phyloP scores from a whole-genome alignment of 2,113 vertebrate species.

The Tricholaema leucomelas region DNA sequence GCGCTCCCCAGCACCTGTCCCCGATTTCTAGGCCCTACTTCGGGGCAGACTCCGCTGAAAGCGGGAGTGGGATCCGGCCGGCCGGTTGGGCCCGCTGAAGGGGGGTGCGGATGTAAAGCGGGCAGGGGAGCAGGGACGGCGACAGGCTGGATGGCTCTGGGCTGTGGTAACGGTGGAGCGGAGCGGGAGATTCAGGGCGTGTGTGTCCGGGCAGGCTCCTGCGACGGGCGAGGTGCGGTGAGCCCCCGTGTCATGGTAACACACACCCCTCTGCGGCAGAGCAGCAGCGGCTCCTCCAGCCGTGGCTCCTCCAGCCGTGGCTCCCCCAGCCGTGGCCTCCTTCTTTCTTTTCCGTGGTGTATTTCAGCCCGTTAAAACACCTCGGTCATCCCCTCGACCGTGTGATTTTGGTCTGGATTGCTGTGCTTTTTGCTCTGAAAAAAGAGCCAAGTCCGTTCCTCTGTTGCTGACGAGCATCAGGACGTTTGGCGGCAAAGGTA shows the following conservation, averaged over 20 bases:
- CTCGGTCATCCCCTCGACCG: rapidly evolving
- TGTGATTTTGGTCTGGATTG: rapidly evolving
- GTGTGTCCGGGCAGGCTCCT: background rate
- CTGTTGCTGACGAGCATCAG: rapidly evolving
- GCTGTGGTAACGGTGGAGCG: no score
- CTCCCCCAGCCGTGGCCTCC: background rate
- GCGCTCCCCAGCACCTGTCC: rapidly evolving
- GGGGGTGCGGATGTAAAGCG: background rate
- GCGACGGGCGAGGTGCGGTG: rapidly evolving
- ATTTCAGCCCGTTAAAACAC: rapidly evolving
- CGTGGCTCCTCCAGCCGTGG: background rate
- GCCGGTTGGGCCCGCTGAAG: background rate
- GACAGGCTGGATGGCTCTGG: background rate
- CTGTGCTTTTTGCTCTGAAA: background rate
- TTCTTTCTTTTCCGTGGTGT: rapidly evolving
- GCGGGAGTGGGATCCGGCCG: background rate
- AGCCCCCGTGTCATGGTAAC: background rate
- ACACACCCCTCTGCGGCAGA: background rate
- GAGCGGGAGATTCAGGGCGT: no score
- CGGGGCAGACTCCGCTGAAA: background rate
- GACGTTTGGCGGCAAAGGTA: background rate
- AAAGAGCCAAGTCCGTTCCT: rapidly evolving
- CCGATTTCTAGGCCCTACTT: no score
- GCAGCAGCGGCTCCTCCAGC: background rate
- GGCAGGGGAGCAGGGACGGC: background rate